Evolutionary conservation across 1,140 invertebrate species (phyloP).

Genomic region (Vanessa tameamea): DNA sequence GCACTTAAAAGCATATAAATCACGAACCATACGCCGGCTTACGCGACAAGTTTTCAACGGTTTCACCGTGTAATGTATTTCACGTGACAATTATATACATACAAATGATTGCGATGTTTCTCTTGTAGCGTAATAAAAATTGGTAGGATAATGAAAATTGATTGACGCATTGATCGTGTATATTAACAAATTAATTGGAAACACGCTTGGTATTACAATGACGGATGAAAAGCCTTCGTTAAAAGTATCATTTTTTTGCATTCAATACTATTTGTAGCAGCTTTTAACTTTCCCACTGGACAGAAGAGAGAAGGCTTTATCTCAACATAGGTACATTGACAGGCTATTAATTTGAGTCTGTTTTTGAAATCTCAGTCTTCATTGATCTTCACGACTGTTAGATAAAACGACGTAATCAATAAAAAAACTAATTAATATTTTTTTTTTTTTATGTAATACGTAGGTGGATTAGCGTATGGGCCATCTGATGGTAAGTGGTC

Average conservation of each 20-base stretch:
- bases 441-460: no score
- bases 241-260: background rate
- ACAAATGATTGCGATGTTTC: slow-evolving; percentile 17
- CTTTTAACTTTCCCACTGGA: no score
- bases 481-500: no score
- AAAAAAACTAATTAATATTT: no score
- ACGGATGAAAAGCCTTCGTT: slow-evolving; percentile 15
- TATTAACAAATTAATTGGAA: slow-evolving; percentile 32
- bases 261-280: no score
- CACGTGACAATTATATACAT: slow-evolving; percentile 3
- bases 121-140: background rate
- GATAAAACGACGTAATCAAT: no score
- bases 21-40: background rate
- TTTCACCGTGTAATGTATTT: background rate
- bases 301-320: no score
- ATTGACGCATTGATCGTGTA: slow-evolving; percentile 25
- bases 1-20: background rate
- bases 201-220: slow-evolving; percentile 11
- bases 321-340: background rate
- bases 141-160: slow-evolving; percentile 22
- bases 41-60: background rate
- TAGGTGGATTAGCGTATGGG: no score
- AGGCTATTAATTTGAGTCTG: background rate
- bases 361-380: no score
- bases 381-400: no score